These are phyloP conservation scores for Nanger granti DNA, from an alignment of 2,113 vertebrate genomes.

Conservation along the genomic window DNA sequence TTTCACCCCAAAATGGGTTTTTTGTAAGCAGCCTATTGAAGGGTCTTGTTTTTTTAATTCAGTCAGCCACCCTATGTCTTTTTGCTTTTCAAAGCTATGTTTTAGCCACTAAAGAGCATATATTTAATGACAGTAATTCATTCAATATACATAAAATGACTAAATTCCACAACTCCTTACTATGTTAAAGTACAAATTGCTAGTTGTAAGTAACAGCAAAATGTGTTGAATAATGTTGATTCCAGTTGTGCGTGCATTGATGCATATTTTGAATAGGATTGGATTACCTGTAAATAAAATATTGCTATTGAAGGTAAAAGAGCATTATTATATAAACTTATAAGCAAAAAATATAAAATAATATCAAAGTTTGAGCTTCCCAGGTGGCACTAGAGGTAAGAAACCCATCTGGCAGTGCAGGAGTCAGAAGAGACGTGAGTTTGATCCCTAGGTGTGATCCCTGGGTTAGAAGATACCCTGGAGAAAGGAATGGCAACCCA, in stretches of 20 bases:
- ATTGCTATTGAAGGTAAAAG: neutral
- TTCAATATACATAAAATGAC: neutral
- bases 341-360: neutral
- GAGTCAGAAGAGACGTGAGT: neutral
- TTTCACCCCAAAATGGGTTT: neutral
- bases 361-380: neutral
- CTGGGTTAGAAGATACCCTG: neutral
- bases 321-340: neutral
- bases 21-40: neutral
- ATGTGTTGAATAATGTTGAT: neutral
- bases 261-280: neutral
- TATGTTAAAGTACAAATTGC: neutral
- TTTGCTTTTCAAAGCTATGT: neutral
- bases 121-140: neutral
- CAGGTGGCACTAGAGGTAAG: neutral
- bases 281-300: neutral
- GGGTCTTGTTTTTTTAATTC: neutral
- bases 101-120: neutral
- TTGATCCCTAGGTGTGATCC: neutral
- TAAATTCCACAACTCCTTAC: neutral
- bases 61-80: neutral
- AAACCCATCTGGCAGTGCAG: neutral
- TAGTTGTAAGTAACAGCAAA: neutral
- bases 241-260: neutral
- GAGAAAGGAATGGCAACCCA: neutral